These are phyloP conservation scores for Porites lutea DNA, from an alignment of 64 coral and sea anemone species.

Conservation along the genomic window DNA sequence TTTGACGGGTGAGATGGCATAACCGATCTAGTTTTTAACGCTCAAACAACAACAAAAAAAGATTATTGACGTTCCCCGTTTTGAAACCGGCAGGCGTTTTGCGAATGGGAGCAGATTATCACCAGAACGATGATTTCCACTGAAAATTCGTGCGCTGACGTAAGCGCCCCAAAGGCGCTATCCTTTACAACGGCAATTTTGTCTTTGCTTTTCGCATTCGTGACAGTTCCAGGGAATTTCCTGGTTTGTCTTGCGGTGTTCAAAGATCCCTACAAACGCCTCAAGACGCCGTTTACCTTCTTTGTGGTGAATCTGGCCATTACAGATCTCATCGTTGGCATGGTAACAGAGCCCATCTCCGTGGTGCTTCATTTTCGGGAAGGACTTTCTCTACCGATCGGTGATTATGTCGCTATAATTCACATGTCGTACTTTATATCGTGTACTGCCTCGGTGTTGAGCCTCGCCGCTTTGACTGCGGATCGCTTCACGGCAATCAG, in stretches of 20 bases:
- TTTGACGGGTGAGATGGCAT: not conserved
- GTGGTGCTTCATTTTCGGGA: conserved; percentile 45
- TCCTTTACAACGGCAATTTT: conserved; percentile 26
- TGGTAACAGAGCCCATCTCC: conserved; percentile 43
- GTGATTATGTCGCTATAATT: not conserved
- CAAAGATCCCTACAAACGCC: conserved; percentile 27
- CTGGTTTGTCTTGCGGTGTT: conserved; percentile 43
- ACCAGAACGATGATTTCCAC: not conserved
- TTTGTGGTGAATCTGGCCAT: conserved; percentile 63
- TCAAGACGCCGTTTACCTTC: conserved; percentile 61
- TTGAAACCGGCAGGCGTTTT: no score
- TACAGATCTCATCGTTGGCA: conserved; percentile 39
- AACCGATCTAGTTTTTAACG: not conserved
- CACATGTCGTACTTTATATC: conserved; percentile 58
- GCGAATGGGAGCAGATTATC: not conserved
- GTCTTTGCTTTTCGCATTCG: conserved; percentile 20
- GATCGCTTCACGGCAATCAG: conserved; percentile 39
- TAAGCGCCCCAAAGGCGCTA: conserved; percentile 23
- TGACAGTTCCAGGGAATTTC: conserved; percentile 61
- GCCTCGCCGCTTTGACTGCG: conserved; percentile 39
- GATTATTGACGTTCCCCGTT: not conserved
- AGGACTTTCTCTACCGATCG: not conserved
- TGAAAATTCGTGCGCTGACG: conserved; percentile 15
- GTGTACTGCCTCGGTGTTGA: conserved; percentile 49
- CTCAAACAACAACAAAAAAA: not conserved